Evolutionary conservation across 1,140 invertebrate species (phyloP), one percentile per base, ranked within the genome.

Genomic region (Camponotus pennsylvanicus): DNA sequence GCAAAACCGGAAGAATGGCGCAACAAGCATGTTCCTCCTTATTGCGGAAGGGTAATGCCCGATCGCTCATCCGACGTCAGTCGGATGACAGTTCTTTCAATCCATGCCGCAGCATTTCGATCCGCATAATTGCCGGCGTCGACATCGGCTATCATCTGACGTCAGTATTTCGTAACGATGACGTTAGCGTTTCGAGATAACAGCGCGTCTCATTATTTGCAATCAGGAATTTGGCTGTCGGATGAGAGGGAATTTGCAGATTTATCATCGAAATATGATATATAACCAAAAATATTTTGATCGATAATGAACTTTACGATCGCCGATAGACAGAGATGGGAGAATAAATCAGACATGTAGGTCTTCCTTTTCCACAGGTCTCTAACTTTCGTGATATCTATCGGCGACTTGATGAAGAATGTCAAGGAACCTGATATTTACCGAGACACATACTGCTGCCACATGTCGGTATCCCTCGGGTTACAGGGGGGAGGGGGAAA

Each of bases 21-120:
- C 85, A 86, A 86, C 79, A 75, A 86, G 85, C 85, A 34, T 84
- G 70, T 83, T 63, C 66, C 67, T 71, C 57, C 67, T 82, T 61
- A 83, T 80, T 66, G 59, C 79, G 79, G 79, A 84, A 80, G 85
- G 79, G 79, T 70, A 86, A 86, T 83, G 79, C 69, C 85, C 85
- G 69, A 83, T 83, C 42, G 78, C 11, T 61, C 77, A 42, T 86
- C 37, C 79, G 55, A 70, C 78, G 77, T 70, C 11, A 86, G 66
- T 86, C 37, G 55, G 45, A 70, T 67, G 77, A 61, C 15, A 86
- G 77, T 86, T 86, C 85, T 70, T 86, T 82, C 69, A 73, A 71
- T 49, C 27, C 69, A 49, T 37, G 64, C 66, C 52, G 66, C 66
- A 45, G 59, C 9, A 40, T 55, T 82, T n/a, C 52, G 40, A 61